Conservation (phyloP, 1,140 invertebrate genomes). For the Tenebrio molitor region DNA sequence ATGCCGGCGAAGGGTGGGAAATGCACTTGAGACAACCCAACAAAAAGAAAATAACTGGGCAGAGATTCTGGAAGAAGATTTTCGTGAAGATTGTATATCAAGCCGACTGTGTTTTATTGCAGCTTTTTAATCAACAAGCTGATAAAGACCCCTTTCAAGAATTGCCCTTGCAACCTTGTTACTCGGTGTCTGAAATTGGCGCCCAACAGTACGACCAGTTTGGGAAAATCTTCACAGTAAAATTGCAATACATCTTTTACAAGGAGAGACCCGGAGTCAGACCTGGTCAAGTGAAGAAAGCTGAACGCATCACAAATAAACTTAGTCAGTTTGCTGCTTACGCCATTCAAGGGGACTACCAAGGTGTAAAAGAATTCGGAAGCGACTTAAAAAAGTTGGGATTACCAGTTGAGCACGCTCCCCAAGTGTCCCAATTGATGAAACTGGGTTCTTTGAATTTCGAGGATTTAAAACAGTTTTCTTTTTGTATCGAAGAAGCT, state of each 20-base stretch:
- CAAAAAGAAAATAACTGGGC: conserved; percentile 98
- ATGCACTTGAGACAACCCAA: conserved; percentile 96
- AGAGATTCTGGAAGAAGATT: conserved; percentile 98
- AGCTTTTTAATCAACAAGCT: conserved; percentile 85
- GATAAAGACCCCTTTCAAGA: conserved; percentile 96
- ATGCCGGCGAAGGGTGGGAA: conserved; percentile 93
- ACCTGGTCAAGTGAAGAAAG: conserved; percentile 95
- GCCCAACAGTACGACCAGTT: conserved; percentile 98
- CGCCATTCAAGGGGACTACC: conserved; percentile 93
- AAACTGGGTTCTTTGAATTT: conserved; percentile 94
- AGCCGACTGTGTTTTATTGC: conserved; percentile 87
- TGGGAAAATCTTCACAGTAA: conserved; percentile 99
- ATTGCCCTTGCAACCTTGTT: conserved; percentile 92
- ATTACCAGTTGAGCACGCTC: conserved; percentile 96
- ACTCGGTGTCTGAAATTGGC: conserved; percentile 92
- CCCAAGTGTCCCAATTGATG: conserved; percentile 95
- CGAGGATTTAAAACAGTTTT: conserved; percentile 94
- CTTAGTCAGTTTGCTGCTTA: conserved; percentile 94
- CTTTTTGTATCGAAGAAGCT: conserved; percentile 89
- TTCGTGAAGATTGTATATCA: conserved; percentile 86
- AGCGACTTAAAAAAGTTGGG: conserved; percentile 94
- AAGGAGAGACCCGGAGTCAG: conserved; percentile 97
- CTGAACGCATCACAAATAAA: conserved; percentile 90
- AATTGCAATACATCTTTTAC: conserved; percentile 98
- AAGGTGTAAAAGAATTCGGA: conserved; percentile 90